Evolutionary conservation across 2,888 invertebrate species (phyloP).

Genomic region (Meloe dianella): DNA sequence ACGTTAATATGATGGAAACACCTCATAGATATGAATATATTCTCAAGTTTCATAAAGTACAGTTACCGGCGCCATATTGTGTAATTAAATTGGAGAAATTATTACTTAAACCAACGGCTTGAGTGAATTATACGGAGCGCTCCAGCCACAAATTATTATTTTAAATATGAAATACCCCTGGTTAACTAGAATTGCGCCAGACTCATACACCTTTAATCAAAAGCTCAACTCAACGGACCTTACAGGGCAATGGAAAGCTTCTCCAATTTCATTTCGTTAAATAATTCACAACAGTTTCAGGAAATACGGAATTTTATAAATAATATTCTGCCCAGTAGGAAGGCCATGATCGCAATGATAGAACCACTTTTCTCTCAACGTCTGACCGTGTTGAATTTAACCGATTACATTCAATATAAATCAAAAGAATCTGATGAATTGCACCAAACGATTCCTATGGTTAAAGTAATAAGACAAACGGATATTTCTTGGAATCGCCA

Average conservation of each 20-base stretch:
- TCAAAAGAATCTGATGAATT: conserved; percentile 58
- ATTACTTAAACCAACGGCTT: conserved; percentile 12
- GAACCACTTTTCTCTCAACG: neutral
- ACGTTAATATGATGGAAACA: too few relatives aligned
- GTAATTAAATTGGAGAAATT: conserved; percentile 14
- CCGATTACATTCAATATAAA: conserved; percentile 50
- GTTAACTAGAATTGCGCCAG: conserved; percentile 12
- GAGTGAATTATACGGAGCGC: conserved; percentile 13
- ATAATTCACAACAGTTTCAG: neutral
- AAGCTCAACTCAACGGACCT: conserved; percentile 5
- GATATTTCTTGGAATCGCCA: conserved; percentile 50
- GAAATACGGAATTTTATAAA: neutral
- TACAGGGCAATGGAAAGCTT: neutral
- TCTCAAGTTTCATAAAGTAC: neutral
- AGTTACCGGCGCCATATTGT: conserved; percentile 10
- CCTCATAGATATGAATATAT: neutral
- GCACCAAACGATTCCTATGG: conserved; percentile 60
- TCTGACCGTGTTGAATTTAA: neutral
- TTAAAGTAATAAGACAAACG: conserved; percentile 60
- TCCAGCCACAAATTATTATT: conserved; percentile 12
- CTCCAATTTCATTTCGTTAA: conserved; percentile 9
- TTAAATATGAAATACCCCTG: conserved; percentile 9
- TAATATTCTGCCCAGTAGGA: neutral
- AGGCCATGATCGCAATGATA: neutral
- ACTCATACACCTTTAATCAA: conserved; percentile 9